These are phyloP conservation scores for Rhamnusium bicolor DNA, from an alignment of 2,888 invertebrate species.

Conservation along the genomic window DNA sequence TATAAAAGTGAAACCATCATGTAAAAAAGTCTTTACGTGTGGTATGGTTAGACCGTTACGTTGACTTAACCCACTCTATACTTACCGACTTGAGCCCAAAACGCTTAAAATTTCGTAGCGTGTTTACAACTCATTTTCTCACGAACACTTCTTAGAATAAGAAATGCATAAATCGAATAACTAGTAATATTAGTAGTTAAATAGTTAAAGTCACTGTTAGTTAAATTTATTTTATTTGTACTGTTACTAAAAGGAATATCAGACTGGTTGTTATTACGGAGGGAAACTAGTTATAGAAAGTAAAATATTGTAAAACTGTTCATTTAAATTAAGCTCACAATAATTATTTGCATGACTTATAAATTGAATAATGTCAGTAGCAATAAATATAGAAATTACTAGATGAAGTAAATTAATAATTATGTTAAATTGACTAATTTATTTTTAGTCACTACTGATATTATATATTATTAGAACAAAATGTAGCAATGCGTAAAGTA, in stretches of 20 bases:
- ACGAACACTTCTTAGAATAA: not conserved
- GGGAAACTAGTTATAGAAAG: not conserved
- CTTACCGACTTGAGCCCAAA: not conserved
- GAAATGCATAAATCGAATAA: not conserved
- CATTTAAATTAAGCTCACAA: not conserved
- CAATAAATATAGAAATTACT: too few relatives aligned
- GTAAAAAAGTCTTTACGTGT: too few relatives aligned
- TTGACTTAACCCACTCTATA: too few relatives aligned
- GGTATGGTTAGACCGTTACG: too few relatives aligned
- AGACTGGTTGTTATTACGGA: not conserved
- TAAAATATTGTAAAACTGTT: not conserved
- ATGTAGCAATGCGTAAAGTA: too few relatives aligned
- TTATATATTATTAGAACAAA: too few relatives aligned
- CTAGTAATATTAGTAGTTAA: not conserved
- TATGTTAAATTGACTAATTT: too few relatives aligned
- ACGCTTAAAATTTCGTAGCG: not conserved
- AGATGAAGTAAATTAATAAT: too few relatives aligned
- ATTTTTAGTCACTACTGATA: too few relatives aligned
- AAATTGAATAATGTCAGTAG: too few relatives aligned
- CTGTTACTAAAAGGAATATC: not conserved
- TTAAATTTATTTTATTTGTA: not conserved
- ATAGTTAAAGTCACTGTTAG: not conserved
- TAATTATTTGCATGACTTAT: too few relatives aligned
- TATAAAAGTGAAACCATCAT: too few relatives aligned
- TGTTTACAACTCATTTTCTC: not conserved